Percentiles rank a stretch among this genome's conserved stretches.
These are phyloP conservation scores for Helicorthomorpha holstii DNA, from an alignment of 1,140 invertebrate genomes.

Conservation along the genomic window DNA sequence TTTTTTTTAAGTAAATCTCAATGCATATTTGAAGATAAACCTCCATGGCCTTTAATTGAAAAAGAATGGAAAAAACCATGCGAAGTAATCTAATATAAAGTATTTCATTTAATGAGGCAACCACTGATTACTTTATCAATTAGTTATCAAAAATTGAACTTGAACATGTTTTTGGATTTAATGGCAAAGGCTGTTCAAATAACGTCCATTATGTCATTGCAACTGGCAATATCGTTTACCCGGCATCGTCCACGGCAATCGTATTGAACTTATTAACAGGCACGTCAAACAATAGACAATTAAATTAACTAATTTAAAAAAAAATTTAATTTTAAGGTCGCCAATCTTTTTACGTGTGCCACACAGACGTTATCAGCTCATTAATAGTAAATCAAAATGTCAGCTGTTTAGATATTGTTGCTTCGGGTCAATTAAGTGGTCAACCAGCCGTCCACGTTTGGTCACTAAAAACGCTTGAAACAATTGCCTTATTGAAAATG, in stretches of 20 bases:
- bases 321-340: conserved; percentile 15
- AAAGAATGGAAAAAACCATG: too few relatives aligned
- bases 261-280: conserved; percentile 24
- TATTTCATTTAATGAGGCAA: too few relatives aligned
- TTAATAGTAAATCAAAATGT: conserved; percentile 25
- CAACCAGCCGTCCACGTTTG: conserved; percentile 25
- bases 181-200: conserved; percentile 27
- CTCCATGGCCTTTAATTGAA: too few relatives aligned
- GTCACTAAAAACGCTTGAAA: conserved; percentile 22
- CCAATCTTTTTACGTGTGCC: conserved; percentile 27
- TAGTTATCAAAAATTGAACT: too few relatives aligned
- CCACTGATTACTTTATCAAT: too few relatives aligned
- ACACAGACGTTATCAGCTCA: conserved; percentile 29
- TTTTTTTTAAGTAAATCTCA: too few relatives aligned
- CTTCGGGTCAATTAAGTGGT: conserved; percentile 26
- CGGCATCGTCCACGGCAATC: conserved; percentile 27
- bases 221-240: conserved; percentile 25
- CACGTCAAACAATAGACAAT: too few relatives aligned
- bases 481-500: conserved; percentile 27
- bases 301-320: background rate
- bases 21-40: too few relatives aligned
- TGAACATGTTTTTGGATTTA: conserved; percentile 26
- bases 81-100: too few relatives aligned
- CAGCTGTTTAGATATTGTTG: conserved; percentile 24
- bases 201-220: conserved; percentile 28